Conservation (phyloP, 2,797 vertebrate genomes). For the Sebastes taczanowskii region DNA sequence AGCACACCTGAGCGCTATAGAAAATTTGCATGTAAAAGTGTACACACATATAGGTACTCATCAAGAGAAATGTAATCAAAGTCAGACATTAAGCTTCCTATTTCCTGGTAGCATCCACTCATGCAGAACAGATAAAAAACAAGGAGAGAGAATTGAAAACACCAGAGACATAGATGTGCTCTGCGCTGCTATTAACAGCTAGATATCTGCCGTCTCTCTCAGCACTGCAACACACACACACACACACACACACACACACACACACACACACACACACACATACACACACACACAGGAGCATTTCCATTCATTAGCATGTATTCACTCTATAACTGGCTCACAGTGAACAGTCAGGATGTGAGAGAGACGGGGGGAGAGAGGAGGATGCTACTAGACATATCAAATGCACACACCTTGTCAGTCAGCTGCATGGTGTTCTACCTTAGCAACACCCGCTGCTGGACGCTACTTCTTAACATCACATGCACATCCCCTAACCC, state of each 20-base stretch:
- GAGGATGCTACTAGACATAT: slow-evolving; percentile 28
- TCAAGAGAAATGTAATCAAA: slow-evolving; percentile 36
- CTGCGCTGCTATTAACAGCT: slow-evolving; percentile 42
- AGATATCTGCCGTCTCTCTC: slow-evolving; percentile 30
- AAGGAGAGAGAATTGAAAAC: slow-evolving; percentile 23
- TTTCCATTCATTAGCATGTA: slow-evolving; percentile 68
- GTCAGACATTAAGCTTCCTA: slow-evolving; percentile 16
- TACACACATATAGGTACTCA: slow-evolving; percentile 2
- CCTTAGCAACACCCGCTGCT: slow-evolving; percentile 17
- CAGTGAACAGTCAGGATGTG: slow-evolving; percentile 19
- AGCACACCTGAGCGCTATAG: background rate
- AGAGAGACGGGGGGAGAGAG: background rate
- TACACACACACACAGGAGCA: slow-evolving; percentile 10
- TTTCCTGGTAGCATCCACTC: background rate
- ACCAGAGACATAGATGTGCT: slow-evolving; percentile 24
- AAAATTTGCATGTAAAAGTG: background rate
- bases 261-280: slow-evolving; percentile 10
- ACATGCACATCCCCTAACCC: slow-evolving; percentile 20
- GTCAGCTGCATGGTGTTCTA: slow-evolving; percentile 15
- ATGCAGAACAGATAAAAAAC: slow-evolving; percentile 26
- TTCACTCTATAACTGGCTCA: slow-evolving; percentile 31
- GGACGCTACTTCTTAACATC: slow-evolving; percentile 18
- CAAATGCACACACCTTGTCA: slow-evolving; percentile 56
- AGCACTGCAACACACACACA: slow-evolving; percentile 5
- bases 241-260: slow-evolving; percentile 2